Evolutionary conservation across 2,888 invertebrate genomes (phyloP).

Genomic region (Ferrisia virgata): DNA sequence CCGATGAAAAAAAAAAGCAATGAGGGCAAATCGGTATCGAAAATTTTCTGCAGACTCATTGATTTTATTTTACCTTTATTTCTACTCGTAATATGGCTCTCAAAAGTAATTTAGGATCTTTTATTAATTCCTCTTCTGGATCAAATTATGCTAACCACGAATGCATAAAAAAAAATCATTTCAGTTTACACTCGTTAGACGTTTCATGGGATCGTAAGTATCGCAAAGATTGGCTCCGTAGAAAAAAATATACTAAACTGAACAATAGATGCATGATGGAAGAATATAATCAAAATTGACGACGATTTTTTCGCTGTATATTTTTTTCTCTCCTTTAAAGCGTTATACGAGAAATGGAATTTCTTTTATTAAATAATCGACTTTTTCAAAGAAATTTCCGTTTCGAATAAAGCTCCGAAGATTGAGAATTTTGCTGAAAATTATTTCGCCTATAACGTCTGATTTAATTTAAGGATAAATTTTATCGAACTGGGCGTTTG

Average conservation of each 20-base stretch:
- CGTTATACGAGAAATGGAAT: not conserved
- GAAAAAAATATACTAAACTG: not conserved
- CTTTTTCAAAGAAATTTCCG: slow-evolving; percentile 1
- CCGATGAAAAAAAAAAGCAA: no score
- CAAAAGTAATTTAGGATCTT: no score
- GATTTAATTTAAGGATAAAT: slow-evolving; percentile 9
- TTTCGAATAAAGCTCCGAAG: not conserved
- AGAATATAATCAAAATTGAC: not conserved
- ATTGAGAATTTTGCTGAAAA: not conserved
- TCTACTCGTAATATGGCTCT: no score
- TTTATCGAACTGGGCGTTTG: not conserved
- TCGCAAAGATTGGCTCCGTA: not conserved
- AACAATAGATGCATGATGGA: not conserved
- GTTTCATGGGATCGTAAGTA: no score
- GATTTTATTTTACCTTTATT: no score
- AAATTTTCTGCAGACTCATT: no score
- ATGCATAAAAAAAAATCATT: no score
- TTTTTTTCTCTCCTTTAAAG: not conserved
- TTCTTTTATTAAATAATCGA: slow-evolving; percentile 3
- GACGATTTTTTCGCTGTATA: not conserved
- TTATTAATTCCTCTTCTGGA: no score
- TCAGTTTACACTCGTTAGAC: no score
- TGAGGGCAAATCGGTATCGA: no score
- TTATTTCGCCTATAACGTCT: not conserved
- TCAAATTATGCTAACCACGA: no score